A percentile compares a stretch with the other conserved stretches of the same genome.
These are phyloP conservation scores for Merluccius polli DNA, from an alignment of 2,797 vertebrate genomes.

Conservation along the genomic window DNA sequence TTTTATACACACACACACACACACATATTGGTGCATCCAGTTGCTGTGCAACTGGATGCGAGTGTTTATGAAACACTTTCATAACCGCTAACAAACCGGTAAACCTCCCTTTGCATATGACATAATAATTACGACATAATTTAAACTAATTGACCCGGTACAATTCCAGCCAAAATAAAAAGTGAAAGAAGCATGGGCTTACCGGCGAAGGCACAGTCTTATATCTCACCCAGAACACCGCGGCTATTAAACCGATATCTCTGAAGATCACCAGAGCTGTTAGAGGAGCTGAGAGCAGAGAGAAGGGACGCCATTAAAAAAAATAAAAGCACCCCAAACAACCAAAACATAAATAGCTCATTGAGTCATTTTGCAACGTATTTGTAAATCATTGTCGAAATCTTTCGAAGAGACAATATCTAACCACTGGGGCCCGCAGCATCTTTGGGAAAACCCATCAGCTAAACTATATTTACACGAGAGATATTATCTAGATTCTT, in stretches of 20 bases:
- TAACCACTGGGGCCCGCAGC: not conserved
- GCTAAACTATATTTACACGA: not conserved
- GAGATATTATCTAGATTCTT: not conserved
- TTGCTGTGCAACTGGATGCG: no score
- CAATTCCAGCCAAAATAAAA: no score
- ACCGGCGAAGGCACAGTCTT: slow-evolving; percentile 95
- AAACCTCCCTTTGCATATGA: no score
- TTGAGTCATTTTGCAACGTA: not conserved
- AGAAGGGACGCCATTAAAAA: accelerated
- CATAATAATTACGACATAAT: no score
- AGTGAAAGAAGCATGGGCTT: slow-evolving; percentile 50
- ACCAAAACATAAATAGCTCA: not conserved
- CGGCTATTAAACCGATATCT: slow-evolving; percentile 87
- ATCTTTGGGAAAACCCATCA: not conserved
- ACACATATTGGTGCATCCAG: no score
- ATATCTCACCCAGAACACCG: slow-evolving; percentile 95
- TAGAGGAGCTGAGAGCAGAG: slow-evolving; percentile 77
- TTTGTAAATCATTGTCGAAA: not conserved
- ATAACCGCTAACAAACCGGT: no score
- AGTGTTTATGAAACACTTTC: no score
- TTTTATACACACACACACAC: not conserved
- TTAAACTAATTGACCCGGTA: not conserved
- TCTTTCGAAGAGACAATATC: not conserved
- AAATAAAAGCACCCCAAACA: not conserved
- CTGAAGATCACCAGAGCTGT: slow-evolving; percentile 88